Evolutionary conservation across 2,888 invertebrate genomes (phyloP).

Genomic region (Epinotia nisella): DNA sequence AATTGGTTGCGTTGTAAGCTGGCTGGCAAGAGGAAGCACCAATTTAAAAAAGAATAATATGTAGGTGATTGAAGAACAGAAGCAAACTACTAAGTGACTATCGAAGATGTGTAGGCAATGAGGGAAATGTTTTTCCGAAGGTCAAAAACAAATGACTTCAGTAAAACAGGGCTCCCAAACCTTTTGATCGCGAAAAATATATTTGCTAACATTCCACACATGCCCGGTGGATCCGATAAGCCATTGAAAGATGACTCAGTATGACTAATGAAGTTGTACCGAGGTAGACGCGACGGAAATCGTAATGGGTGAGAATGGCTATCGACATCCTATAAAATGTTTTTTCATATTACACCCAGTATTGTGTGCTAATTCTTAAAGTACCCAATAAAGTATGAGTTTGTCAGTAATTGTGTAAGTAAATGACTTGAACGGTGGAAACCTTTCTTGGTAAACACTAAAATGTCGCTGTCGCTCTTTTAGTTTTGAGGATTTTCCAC

Average conservation of each 20-base stretch:
- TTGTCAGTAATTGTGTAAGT: constrained; percentile 29
- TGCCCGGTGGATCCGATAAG: constrained; percentile 34
- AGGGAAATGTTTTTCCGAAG: not conserved
- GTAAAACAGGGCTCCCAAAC: not conserved
- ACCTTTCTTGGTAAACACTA: constrained; percentile 1
- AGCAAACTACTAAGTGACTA: no score
- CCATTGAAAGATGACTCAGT: constrained; percentile 40
- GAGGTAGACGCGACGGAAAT: constrained; percentile 37
- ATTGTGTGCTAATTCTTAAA: constrained; percentile 41
- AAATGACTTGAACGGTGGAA: constrained; percentile 19
- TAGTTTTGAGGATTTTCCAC: not conserved
- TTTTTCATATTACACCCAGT: constrained; percentile 25
- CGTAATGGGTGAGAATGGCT: constrained; percentile 38
- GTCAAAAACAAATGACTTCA: not conserved
- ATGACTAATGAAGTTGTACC: constrained; percentile 40
- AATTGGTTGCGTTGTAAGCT: no score
- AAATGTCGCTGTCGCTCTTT: not conserved
- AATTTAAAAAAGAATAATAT: no score
- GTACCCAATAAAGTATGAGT: constrained; percentile 15
- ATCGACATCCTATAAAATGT: constrained; percentile 42
- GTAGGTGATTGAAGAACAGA: no score
- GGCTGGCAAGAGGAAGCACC: no score
- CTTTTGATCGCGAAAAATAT: constrained; percentile 1
- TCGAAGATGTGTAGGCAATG: not conserved
- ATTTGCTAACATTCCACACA: constrained; percentile 30